Percentiles rank a stretch among this genome's conserved stretches.
Conservation (phyloP, 2,113 vertebrate genomes). For the Stegostoma tigrinum region DNA sequence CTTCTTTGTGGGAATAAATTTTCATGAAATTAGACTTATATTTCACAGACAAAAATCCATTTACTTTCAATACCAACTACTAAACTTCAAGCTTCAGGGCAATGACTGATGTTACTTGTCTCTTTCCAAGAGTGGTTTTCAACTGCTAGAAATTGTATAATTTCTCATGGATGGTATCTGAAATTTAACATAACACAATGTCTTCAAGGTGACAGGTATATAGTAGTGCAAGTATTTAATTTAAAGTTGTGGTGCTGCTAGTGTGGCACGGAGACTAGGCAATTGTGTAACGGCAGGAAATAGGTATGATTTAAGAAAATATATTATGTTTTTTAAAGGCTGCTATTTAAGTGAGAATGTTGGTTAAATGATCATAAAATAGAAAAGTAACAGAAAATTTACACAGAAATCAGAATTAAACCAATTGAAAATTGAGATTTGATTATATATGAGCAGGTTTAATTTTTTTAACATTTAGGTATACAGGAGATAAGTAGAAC, state of each 20-base stretch:
- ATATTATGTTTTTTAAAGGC: not conserved
- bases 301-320: not conserved
- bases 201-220: not conserved
- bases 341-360: not conserved
- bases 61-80: too few relatives aligned
- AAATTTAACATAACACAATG: not conserved
- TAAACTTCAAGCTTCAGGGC: not conserved
- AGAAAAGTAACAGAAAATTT: not conserved
- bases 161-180: not conserved
- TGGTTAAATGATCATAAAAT: not conserved
- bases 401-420: not conserved
- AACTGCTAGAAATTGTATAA: not conserved
- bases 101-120: not conserved
- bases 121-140: not conserved
- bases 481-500: not conserved
- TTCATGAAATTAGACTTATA: not conserved
- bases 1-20: not conserved
- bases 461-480: not conserved
- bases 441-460: not conserved
- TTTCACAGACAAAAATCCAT: not conserved
- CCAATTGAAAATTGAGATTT: not conserved
- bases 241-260: not conserved
- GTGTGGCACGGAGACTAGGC: not conserved
- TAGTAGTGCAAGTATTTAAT: not conserved
- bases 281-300: not conserved